phyloP scores from a whole-genome alignment of 2,888 invertebrate species.

The Auanema freiburgensis region DNA sequence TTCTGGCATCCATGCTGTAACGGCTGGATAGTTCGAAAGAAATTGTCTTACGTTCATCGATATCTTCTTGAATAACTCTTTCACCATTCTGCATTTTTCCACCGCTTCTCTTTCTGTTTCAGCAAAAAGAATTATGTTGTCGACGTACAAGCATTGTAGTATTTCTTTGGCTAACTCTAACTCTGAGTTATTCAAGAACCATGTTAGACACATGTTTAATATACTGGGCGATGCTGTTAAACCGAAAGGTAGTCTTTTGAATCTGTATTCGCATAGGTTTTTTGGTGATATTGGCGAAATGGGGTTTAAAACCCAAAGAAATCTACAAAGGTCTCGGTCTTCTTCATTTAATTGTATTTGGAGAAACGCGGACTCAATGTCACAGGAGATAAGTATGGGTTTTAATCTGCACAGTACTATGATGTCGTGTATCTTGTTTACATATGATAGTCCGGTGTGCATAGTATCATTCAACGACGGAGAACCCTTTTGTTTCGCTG shows the following conservation, averaged over 20 bases:
- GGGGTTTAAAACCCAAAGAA: background rate
- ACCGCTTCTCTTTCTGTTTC: background rate
- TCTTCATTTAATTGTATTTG: background rate
- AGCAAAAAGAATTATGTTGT: slow-evolving; percentile 1
- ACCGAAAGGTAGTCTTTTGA: slow-evolving; percentile 5
- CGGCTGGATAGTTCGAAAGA: background rate
- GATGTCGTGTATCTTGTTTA: slow-evolving; percentile 4
- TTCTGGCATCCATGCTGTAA: background rate
- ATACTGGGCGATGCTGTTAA: slow-evolving; percentile 2
- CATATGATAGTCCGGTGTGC: background rate
- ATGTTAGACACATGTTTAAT: slow-evolving; percentile 2
- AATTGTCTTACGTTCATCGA: slow-evolving; percentile 5
- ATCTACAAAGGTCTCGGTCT: slow-evolving; percentile 3
- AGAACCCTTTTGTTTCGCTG: background rate
- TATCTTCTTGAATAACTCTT: background rate
- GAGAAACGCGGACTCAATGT: background rate
- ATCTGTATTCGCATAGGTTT: background rate
- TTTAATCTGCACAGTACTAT: background rate
- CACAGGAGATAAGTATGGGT: background rate
- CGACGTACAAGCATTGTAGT: background rate
- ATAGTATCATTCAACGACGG: slow-evolving; percentile 1
- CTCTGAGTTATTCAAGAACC: background rate
- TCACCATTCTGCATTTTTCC: background rate
- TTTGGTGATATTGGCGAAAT: background rate
- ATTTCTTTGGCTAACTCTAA: background rate